phyloP scores from a whole-genome alignment of 2,888 invertebrate species.

The Meganola albula region DNA sequence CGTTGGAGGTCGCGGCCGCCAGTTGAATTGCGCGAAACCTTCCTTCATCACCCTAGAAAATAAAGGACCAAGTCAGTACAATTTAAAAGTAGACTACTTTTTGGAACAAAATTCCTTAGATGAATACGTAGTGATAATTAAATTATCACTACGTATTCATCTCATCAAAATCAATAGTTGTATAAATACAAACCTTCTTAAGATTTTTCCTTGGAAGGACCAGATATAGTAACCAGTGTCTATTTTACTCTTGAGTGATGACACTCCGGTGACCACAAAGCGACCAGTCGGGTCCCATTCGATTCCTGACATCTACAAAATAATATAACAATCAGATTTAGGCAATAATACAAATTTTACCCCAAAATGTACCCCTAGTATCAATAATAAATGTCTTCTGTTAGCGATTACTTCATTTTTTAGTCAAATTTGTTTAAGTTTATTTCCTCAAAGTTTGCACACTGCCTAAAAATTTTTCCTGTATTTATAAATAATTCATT shows the following conservation, averaged over 20 bases:
- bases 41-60: slow-evolving; percentile 87
- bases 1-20: slow-evolving; percentile 96
- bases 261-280: slow-evolving; percentile 96
- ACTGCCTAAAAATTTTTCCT: too few species aligned
- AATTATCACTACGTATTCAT: too few species aligned
- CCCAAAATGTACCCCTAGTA: too few species aligned
- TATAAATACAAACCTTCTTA: slow-evolving; percentile 59
- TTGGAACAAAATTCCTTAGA: too few species aligned
- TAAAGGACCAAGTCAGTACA: neutral
- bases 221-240: slow-evolving; percentile 96
- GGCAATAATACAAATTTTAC: neutral
- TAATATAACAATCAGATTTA: slow-evolving; percentile 1
- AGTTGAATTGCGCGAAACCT: slow-evolving; percentile 94
- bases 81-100: too few species aligned
- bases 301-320: slow-evolving; percentile 86
- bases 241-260: slow-evolving; percentile 96
- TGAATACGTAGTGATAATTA: too few species aligned
- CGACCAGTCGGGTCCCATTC: slow-evolving; percentile 99
- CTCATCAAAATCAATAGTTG: neutral
- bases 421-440: too few species aligned
- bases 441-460: too few species aligned
- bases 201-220: slow-evolving; percentile 94
- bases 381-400: too few species aligned
- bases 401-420: too few species aligned
- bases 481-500: too few species aligned